Evolutionary conservation across 1,140 invertebrate genomes (phyloP).

Genomic region (Cydia strobilella): DNA sequence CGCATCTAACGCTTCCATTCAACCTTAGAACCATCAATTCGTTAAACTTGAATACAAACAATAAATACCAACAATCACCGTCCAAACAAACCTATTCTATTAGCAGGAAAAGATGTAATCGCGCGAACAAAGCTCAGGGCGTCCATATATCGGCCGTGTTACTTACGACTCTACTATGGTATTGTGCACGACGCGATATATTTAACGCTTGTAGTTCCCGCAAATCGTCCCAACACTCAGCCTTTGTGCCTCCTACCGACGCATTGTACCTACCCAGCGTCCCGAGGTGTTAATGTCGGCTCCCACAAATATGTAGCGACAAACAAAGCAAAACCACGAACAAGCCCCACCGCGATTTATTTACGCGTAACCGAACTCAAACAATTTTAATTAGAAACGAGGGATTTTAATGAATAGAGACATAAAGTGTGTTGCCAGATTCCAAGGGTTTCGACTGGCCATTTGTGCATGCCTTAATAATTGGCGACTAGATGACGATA

Average conservation of each 20-base stretch:
- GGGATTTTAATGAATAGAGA: constrained; percentile 74
- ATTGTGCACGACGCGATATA: constrained; percentile 64
- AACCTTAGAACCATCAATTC: constrained; percentile 19
- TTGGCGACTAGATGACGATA: constrained; percentile 64
- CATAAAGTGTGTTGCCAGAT: constrained; percentile 67
- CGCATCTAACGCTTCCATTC: constrained; percentile 18
- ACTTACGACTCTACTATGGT: constrained; percentile 62
- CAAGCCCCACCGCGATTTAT: constrained; percentile 66
- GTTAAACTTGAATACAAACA: constrained; percentile 23
- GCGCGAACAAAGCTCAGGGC: constrained; percentile 58
- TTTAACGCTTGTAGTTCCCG: constrained; percentile 52
- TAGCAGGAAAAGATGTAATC: constrained; percentile 72
- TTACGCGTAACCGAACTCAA: constrained; percentile 59
- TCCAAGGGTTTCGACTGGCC: constrained; percentile 51
- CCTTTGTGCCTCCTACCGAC: constrained; percentile 67
- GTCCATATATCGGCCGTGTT: constrained; percentile 65
- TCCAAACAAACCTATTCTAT: constrained; percentile 55
- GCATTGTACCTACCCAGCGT: constrained; percentile 57
- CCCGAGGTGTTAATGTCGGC: constrained; percentile 66
- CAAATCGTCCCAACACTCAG: constrained; percentile 57
- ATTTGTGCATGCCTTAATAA: constrained; percentile 60
- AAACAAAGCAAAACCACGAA: constrained; percentile 63
- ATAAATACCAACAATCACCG: constrained; percentile 40
- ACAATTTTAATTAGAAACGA: constrained; percentile 77
- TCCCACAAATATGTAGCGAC: constrained; percentile 69